Base-by-base conservation (phyloP, 1,140 invertebrate species). In the Maniola jurtina region DNA sequence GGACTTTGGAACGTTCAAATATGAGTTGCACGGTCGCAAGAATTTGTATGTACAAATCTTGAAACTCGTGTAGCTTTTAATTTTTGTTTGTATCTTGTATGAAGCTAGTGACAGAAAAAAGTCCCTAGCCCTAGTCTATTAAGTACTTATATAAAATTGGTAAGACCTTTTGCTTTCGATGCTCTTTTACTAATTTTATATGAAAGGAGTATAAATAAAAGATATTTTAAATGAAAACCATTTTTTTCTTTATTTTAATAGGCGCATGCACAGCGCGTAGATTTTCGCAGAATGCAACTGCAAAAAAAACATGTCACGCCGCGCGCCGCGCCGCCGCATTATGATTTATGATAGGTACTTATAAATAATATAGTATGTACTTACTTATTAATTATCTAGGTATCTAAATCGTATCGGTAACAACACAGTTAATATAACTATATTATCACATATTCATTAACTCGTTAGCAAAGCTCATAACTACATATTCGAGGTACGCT, bases 361-460 rank as follows among this genome's bases (percentile, higher is more conserved):
- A 55, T 55, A n/a, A 55, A 34, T 55, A 25, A 35, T n/a, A n/a
- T n/a, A n/a, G n/a, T n/a, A n/a, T 25, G 25, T 25, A 25, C 25
- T 4, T 25, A 55, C 52, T 55, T 55, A 55, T 55, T 55, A 6
- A 11, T 55, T 55, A 55, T 25, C 33, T 34, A 55, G 25, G 25
- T 55, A 25, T 55, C 34, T 35, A 52, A 34, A 55, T n/a, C 25
- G 59, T 38, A 52, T 61, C n/a, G 15, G 50, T 50, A 38, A 25
- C 25, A 61, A 54, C 63, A 54, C 63, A 72, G 70, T 68, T 68
- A 72, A 72, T 60, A 72, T 72, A 72, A 72, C 70, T 63, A 63
- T 38, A 59, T 16, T 7, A 55, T 55, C 13, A 34, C 11, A 1
- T 48, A 7, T 14, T n/a, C 4, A 13, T 11, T 40, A 9, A 40